Percentiles rank a stretch among this genome's conserved stretches.
Conservation (phyloP, 2,888 invertebrate species). For the Resseliella maxima region DNA sequence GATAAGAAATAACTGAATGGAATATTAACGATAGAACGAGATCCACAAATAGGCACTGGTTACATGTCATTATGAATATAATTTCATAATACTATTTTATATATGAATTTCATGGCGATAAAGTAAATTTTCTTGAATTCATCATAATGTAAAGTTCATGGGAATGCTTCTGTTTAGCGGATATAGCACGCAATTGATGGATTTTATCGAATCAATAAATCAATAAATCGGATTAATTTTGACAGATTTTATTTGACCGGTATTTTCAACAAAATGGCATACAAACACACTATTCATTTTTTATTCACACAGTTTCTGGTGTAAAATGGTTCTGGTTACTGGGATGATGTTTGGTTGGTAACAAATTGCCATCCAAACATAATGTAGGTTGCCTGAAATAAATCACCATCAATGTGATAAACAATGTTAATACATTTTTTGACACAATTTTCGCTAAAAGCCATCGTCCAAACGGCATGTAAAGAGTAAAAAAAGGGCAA, state of each 20-base stretch:
- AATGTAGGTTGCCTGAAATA: background rate
- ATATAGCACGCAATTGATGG: no score
- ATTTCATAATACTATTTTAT: no score
- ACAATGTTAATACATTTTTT: conserved; percentile 30
- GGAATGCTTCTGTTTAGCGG: no score
- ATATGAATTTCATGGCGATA: background rate
- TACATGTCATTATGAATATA: background rate
- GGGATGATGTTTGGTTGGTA: background rate
- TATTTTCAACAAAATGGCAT: background rate
- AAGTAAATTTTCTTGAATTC: background rate
- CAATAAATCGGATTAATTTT: conserved; percentile 9
- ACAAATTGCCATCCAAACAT: conserved; percentile 11
- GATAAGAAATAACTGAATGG: conserved; percentile 39
- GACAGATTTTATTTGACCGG: background rate
- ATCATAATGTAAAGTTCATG: no score
- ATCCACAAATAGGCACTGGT: background rate
- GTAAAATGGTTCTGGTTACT: background rate
- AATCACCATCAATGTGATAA: conserved; percentile 45
- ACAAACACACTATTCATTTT: background rate
- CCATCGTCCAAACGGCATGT: background rate
- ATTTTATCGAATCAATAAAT: no score
- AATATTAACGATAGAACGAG: background rate
- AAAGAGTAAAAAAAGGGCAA: conserved; percentile 30
- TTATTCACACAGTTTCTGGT: no score
- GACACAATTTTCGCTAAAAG: conserved; percentile 53